phyloP scores from a whole-genome alignment of 64 coral and sea anemone genomes.

The Montipora foliosa region DNA sequence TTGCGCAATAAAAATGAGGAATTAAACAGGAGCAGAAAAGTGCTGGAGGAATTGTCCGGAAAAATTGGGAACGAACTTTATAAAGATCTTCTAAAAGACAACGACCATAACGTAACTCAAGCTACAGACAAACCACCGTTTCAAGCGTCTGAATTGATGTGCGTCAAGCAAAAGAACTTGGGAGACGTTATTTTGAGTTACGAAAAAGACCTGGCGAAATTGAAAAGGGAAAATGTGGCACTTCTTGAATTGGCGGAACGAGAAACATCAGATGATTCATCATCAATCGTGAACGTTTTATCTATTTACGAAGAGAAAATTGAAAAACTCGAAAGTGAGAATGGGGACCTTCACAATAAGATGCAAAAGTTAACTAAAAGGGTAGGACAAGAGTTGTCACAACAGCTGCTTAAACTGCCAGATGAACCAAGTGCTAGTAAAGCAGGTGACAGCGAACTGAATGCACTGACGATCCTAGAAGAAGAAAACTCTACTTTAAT shows the following conservation, averaged over 20 bases:
- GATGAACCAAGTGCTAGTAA: not conserved
- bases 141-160: conserved; percentile 17
- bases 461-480: not conserved
- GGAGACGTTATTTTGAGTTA: conserved; percentile 44
- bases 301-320: conserved; percentile 71
- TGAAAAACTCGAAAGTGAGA: conserved; percentile 37
- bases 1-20: not conserved
- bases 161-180: not conserved
- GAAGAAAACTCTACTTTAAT: not conserved
- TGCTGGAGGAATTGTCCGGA: conserved; percentile 19
- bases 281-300: conserved; percentile 21
- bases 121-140: not conserved
- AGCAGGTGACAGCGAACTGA: not conserved
- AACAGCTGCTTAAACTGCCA: conserved; percentile 49
- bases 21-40: not conserved
- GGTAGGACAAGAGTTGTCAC: conserved; percentile 66
- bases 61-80: conserved; percentile 24
- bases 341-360: conserved; percentile 58
- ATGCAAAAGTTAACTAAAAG: conserved; percentile 56
- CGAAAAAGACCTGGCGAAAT: conserved; percentile 51
- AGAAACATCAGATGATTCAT: conserved; percentile 39
- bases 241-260: conserved; percentile 23
- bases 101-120: not conserved
- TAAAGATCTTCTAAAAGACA: not conserved
- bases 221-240: conserved; percentile 56